These are phyloP conservation scores for Ophonus ardosiacus DNA, from an alignment of 2,888 invertebrate genomes.

Conservation along the genomic window DNA sequence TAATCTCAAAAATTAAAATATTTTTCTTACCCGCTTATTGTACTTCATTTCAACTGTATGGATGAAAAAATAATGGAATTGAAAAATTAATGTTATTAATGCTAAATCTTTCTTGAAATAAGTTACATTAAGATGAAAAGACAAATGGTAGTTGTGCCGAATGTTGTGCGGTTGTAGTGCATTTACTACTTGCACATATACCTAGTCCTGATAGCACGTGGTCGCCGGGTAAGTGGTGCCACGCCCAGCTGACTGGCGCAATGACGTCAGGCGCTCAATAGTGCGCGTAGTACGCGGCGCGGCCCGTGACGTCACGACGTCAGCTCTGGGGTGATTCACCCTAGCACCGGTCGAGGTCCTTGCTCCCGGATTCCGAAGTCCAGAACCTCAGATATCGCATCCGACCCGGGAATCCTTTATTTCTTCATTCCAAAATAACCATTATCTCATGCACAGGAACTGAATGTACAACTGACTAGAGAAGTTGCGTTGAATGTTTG, in stretches of 20 bases:
- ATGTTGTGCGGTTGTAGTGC: background rate
- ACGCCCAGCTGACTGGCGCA: slow-evolving; percentile 74
- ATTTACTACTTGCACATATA: slow-evolving; percentile 17
- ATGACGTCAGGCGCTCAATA: slow-evolving; percentile 72
- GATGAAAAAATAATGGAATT: background rate
- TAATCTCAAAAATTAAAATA: background rate
- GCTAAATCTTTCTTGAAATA: background rate
- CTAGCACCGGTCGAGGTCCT: slow-evolving; percentile 23
- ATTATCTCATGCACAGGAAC: background rate
- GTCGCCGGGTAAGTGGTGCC: slow-evolving; percentile 66
- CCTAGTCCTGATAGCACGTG: slow-evolving; percentile 9
- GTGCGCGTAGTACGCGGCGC: background rate
- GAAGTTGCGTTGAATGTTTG: background rate
- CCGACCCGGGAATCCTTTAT: background rate
- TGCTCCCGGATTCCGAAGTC: slow-evolving; percentile 7
- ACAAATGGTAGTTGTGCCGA: background rate
- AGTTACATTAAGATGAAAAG: background rate
- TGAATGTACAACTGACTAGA: background rate
- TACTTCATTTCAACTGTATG: background rate
- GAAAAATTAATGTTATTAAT: background rate
- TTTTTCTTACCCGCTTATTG: no score
- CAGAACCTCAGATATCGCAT: background rate
- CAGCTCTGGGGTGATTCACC: slow-evolving; percentile 65
- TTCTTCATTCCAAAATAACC: background rate
- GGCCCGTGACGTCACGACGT: slow-evolving; percentile 37